phyloP scores from a whole-genome alignment of 2,888 invertebrate species.

The Eulithis testata region DNA sequence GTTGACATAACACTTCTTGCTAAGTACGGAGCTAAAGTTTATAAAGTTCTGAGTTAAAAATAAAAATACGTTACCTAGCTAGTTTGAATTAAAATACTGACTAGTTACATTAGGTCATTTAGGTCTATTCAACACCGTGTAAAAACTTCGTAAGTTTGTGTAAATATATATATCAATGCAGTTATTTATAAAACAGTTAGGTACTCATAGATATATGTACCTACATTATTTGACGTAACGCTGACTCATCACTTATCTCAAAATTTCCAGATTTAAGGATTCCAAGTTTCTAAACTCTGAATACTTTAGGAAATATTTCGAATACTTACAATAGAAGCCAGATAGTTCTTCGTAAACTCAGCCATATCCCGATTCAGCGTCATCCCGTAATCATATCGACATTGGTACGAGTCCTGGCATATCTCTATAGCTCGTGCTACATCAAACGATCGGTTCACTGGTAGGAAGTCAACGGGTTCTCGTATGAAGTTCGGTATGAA shows the following conservation, averaged over 20 bases:
- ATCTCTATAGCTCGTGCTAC: conserved; percentile 86
- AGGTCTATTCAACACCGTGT: conserved; percentile 19
- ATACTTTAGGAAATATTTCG: neutral
- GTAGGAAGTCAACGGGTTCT: conserved; percentile 89
- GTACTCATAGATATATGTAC: too few relatives aligned
- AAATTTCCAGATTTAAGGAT: neutral
- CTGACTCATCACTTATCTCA: neutral
- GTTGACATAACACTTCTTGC: neutral
- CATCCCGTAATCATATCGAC: conserved; percentile 94
- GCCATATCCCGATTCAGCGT: conserved; percentile 94
- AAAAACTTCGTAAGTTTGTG: conserved; percentile 12
- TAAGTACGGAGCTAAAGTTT: too few relatives aligned
- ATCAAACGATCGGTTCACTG: conserved; percentile 88
- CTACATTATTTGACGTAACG: neutral
- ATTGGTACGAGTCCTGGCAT: conserved; percentile 93
- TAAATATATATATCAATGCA: neutral
- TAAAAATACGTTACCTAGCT: too few relatives aligned
- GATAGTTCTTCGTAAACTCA: conserved; percentile 93
- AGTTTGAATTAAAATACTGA: too few relatives aligned
- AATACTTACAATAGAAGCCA: conserved; percentile 84
- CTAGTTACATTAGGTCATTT: neutral
- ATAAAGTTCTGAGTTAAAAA: too few relatives aligned
- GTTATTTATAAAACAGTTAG: too few relatives aligned
- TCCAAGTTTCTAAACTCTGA: neutral
- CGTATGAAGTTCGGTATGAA: conserved; percentile 91